Conservation (phyloP, 2,797 vertebrate species). For the Lepus oiostolus region DNA sequence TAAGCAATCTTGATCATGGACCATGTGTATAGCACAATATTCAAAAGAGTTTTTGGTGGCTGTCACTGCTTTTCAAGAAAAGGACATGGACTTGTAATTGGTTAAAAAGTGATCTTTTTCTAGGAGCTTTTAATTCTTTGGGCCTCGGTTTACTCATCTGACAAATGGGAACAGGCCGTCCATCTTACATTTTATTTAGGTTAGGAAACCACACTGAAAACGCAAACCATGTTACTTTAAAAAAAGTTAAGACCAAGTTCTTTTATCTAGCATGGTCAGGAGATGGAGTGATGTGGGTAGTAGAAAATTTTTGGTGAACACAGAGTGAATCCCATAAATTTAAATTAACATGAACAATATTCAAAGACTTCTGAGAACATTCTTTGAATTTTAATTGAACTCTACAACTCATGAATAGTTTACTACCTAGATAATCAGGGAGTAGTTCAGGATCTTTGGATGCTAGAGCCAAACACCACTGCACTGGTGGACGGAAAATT, state of each 20-base stretch:
- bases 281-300: neutral
- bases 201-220: constrained; percentile 8
- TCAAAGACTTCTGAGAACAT: constrained; percentile 60
- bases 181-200: neutral
- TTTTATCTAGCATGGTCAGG: constrained; percentile 16
- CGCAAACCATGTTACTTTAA: neutral
- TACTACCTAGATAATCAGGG: neutral
- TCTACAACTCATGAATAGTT: neutral
- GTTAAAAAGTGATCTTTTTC: neutral
- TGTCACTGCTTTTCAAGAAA: constrained; percentile 24
- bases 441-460: neutral
- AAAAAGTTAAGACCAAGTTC: constrained; percentile 22
- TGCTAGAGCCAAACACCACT: neutral
- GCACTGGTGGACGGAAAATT: neutral
- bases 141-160: constrained; percentile 15
- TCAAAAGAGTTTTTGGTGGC: neutral
- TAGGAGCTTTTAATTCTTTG: neutral
- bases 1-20: neutral
- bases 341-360: neutral
- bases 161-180: neutral
- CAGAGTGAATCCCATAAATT: constrained; percentile 25
- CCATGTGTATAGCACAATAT: neutral
- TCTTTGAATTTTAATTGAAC: constrained; percentile 37
- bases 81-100: neutral
- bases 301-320: neutral